A percentile compares a stretch with the other conserved stretches of the same genome.
These are phyloP conservation scores for Cetonia aurata DNA, from an alignment of 2,888 invertebrate species.

Conservation along the genomic window DNA sequence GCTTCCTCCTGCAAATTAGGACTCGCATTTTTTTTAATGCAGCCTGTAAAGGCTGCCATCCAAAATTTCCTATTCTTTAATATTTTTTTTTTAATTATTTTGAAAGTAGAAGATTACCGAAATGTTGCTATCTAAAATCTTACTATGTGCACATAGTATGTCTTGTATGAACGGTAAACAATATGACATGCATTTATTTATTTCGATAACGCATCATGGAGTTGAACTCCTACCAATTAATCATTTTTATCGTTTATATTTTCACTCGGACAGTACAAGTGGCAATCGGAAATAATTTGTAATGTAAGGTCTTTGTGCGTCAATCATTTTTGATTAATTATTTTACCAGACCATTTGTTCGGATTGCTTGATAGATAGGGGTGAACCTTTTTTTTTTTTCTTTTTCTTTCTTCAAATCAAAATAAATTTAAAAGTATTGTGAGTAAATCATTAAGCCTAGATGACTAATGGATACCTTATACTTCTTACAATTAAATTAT, in stretches of 20 bases:
- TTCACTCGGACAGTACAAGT: background rate
- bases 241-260: constrained; percentile 17
- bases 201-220: background rate
- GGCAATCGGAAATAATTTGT: constrained; percentile 19
- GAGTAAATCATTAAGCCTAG: no score
- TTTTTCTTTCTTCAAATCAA: background rate
- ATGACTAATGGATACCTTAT: no score
- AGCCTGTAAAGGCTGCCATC: no score
- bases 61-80: no score
- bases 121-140: no score
- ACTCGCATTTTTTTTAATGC: no score
- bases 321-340: constrained; percentile 17
- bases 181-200: constrained; percentile 1
- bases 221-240: background rate
- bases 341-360: constrained; percentile 2
- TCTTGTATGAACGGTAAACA: background rate
- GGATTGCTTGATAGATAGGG: background rate
- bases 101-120: no score
- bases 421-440: no score
- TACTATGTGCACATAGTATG: background rate
- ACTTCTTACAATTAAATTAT: no score
- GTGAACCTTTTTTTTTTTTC: background rate
- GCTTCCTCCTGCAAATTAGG: no score
- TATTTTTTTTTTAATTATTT: no score
- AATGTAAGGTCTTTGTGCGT: background rate